Evolutionary conservation across 2,888 invertebrate genomes (phyloP).

Genomic region (Campopleginae sp.): DNA sequence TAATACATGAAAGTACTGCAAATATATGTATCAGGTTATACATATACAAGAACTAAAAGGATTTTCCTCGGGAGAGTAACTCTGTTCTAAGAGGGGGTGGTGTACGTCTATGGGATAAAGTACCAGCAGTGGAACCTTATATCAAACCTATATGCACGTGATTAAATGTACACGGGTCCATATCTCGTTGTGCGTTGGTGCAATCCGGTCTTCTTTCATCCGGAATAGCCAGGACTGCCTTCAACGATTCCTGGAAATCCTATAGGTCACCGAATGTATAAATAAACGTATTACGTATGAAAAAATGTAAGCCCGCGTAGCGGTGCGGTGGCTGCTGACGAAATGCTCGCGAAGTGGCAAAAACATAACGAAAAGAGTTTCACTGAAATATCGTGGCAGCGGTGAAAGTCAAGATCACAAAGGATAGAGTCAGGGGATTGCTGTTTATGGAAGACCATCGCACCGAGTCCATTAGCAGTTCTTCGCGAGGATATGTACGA

Average conservation of each 20-base stretch:
- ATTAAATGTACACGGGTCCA: slow-evolving; percentile 38
- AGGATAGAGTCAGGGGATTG: slow-evolving; percentile 70
- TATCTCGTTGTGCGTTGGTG: slow-evolving; percentile 25
- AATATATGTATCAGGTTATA: slow-evolving; percentile 65
- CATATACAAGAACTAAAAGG: slow-evolving; percentile 63
- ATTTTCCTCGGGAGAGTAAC: slow-evolving; percentile 59
- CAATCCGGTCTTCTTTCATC: slow-evolving; percentile 41
- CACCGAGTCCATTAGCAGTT: slow-evolving; percentile 81
- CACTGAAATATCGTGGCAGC: slow-evolving; percentile 57
- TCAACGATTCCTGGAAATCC: slow-evolving; percentile 22
- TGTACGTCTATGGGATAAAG: slow-evolving; percentile 7
- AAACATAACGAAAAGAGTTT: slow-evolving; percentile 75
- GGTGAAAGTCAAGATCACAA: slow-evolving; percentile 40
- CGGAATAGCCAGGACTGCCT: slow-evolving; percentile 44
- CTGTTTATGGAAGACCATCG: slow-evolving; percentile 51
- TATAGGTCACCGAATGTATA: slow-evolving; percentile 7
- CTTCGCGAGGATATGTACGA: slow-evolving; percentile 80
- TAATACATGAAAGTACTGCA: slow-evolving; percentile 64
- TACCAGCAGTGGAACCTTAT: slow-evolving; percentile 40
- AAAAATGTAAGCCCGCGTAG: not conserved
- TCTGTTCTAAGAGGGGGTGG: slow-evolving; percentile 44
- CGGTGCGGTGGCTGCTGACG: not conserved
- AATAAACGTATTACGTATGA: not conserved
- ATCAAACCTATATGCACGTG: slow-evolving; percentile 40
- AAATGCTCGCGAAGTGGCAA: slow-evolving; percentile 75